Percentiles rank a stretch among this genome's conserved stretches.
These are phyloP conservation scores for Aphyosemion australe DNA, from an alignment of 2,113 vertebrate genomes.

Conservation along the genomic window DNA sequence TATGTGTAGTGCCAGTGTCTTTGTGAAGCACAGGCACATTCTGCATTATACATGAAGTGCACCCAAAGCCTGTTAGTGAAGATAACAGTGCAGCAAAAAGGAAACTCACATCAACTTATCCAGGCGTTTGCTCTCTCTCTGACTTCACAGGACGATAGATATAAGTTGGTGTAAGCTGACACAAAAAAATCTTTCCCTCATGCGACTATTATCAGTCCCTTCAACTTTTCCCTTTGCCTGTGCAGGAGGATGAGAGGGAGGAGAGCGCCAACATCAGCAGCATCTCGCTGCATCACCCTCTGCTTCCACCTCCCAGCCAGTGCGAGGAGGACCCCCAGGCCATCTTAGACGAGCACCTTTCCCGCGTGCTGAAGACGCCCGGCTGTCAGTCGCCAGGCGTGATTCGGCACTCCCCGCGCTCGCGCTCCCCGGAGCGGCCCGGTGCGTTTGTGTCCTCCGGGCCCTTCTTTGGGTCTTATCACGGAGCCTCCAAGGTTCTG, in stretches of 20 bases:
- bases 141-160: constrained; percentile 61
- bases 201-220: constrained; percentile 23
- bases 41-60: constrained; percentile 76
- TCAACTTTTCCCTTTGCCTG: background rate
- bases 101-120: constrained; percentile 67
- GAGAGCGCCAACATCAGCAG: constrained; percentile 64
- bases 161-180: constrained; percentile 56
- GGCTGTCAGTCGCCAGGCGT: constrained; percentile 92
- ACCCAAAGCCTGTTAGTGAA: constrained; percentile 72
- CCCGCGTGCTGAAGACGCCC: constrained; percentile 93
- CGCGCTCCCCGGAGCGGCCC: constrained; percentile 83
- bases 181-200: constrained; percentile 37
- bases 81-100: constrained; percentile 69
- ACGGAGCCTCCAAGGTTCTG: constrained; percentile 53
- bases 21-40: constrained; percentile 68
- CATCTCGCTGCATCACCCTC: constrained; percentile 67
- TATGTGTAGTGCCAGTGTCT: constrained; percentile 69
- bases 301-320: constrained; percentile 74
- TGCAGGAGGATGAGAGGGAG: constrained; percentile 89
- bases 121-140: constrained; percentile 51
- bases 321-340: constrained; percentile 95
- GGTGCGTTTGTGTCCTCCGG: constrained; percentile 20
- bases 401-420: constrained; percentile 84
- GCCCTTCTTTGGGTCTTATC: constrained; percentile 61
- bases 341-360: constrained; percentile 95